Conservation (phyloP, 2,797 vertebrate species). For the Manis crassicaudata region DNA sequence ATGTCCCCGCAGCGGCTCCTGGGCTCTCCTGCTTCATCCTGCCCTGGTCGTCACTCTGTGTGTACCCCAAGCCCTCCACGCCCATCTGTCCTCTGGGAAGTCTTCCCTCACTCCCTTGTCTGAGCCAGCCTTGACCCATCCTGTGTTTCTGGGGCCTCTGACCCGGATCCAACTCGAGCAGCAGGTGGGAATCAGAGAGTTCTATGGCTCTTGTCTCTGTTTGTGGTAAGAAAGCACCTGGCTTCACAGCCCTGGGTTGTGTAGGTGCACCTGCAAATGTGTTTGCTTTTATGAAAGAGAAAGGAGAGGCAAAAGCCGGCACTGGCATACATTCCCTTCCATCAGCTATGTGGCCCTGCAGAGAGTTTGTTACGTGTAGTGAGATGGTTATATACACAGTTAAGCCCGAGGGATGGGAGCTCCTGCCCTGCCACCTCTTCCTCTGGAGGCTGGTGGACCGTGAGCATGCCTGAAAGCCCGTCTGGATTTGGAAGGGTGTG, state of each 20-base stretch:
- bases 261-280: background rate
- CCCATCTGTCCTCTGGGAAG: background rate
- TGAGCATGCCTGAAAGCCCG: accelerated
- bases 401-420: background rate
- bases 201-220: background rate
- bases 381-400: background rate
- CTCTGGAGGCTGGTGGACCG: background rate
- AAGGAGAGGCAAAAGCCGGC: background rate
- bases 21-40: background rate
- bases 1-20: background rate
- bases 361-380: background rate
- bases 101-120: background rate
- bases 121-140: background rate
- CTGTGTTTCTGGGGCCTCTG: background rate
- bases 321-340: background rate
- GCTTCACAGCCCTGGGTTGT: background rate
- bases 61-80: background rate
- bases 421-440: background rate
- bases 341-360: background rate
- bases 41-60: background rate
- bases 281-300: conserved; percentile 3
- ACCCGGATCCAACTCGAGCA: background rate
- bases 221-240: background rate
- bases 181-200: background rate
- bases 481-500: background rate